Base-by-base conservation (phyloP, 2,888 invertebrate genomes). In the Dastarcus helophoroides region DNA sequence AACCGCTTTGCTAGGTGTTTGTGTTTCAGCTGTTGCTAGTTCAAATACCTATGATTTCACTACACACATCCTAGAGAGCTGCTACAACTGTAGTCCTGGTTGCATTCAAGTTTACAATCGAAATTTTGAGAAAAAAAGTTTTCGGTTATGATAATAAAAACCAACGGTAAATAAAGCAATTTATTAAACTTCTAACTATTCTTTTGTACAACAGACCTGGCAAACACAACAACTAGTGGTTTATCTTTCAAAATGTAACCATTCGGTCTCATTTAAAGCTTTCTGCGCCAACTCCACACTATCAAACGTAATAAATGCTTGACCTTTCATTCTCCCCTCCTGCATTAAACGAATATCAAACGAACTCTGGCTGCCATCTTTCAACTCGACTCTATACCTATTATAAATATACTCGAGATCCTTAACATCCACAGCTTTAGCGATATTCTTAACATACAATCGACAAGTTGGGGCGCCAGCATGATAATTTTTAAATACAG, bases 241-340 rank as follows among this genome's bases (percentile, higher is more conserved):
- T 84, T 90, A 35, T 80, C 82, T 50, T 84, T 81, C 31, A 93
- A 63, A 44, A 90, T 69, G 54, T 73, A 88, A 0, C 90, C 91
- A 63, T 93, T 89, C 2, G n/a, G 89, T 89, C 58, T 86, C 83
- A 46, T 71, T 65, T 1, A 91, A 56, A 6, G 93, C 93, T 39
- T 67, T 64, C 50, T 79, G 72, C 0, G 88, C 85, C 47, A 71
- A 62, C 26, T 67, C 64, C 8, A 76, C 67, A 47, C 68, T 73
- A 30, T 85, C 82, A 31, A 90, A 67, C 1, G 86, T 86, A 1
- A 94, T 71, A 67, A 94, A 94, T 1, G 89, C 91, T 62, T 94
- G 94, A 0, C 93, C 93, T 60, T 91, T 94, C 93, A 94, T 93
- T 50, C 89, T 71, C 1, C 94, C 94, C 58, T 89, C 86, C 53